Base-by-base conservation (phyloP, 2,113 vertebrate species). In the Bubalus kerabau region DNA sequence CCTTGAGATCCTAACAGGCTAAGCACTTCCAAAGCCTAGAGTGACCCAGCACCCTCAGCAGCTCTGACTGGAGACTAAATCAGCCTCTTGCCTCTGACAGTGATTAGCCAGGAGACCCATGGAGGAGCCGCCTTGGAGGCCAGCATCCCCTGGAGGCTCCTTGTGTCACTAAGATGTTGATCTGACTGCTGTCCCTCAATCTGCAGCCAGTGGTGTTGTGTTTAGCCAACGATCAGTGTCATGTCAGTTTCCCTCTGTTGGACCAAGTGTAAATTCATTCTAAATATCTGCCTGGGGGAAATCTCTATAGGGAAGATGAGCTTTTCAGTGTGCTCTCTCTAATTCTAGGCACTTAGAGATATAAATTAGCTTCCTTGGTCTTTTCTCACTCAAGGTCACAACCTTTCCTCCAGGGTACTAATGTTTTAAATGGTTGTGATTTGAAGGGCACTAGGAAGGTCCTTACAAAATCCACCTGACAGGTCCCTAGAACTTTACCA, bases 341-440 rank as follows among this genome's bases (percentile, higher is more conserved):
- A 95, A 95, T 91, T 92, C 64, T 84, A 16, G 24, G 50, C 88
- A 87, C 92, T 96, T 88, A 60, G 84, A 96, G 57, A 93, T 71
- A 52, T 64, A 88, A 59, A 90, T 92, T 64, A 85, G 30, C 40
- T 90, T 81, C 30, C 74, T 90, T 95, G 60, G 76, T 95, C 85
- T 90, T 96, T 94, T 96, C 85, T 94, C 48, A 85, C 23, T 48
- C 54, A 78, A 52, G 76, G 92, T 84, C 28, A 82, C 71, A 87
- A n/a, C 54, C 60, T 92, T 87, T 36, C 67, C 60, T 92, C 87
- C 46, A 85, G 71, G 92, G 52, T 88, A 87, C 30, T 82, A 92
- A 59, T 17, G 14, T 52, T 86, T 43, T 96, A 93, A 94, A 56
- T 92, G 85, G 46, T 26, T 82, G 88, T 94, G 32, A 89, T 95